Evolutionary conservation across 2,113 vertebrate genomes (phyloP).

Genomic region (Asarcornis scutulata): DNA sequence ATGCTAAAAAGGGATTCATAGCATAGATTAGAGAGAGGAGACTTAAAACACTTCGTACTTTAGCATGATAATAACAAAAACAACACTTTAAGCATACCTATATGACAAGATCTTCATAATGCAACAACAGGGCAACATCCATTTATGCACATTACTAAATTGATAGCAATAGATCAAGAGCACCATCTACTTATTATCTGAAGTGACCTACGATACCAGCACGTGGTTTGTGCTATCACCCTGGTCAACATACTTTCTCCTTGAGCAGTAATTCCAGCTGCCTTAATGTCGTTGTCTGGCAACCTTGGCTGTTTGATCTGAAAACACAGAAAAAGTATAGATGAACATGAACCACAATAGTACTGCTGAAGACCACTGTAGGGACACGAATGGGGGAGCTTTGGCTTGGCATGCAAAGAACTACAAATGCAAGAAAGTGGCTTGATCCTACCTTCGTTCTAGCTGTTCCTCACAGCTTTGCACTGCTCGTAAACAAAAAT

Average conservation of each 20-base stretch:
- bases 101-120: not conserved
- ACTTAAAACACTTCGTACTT: not conserved
- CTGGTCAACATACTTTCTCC: slow-evolving; percentile 62
- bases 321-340: not conserved
- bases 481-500: not conserved
- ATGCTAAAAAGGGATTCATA: not conserved
- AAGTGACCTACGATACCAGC: not conserved
- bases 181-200: not conserved
- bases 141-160: not conserved
- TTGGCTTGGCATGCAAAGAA: not conserved
- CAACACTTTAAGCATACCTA: not conserved
- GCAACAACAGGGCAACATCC: not conserved
- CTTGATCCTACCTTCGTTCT: not conserved
- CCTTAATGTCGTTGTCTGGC: slow-evolving; percentile 2
- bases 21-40: not conserved
- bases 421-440: not conserved
- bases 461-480: not conserved
- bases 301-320: not conserved
- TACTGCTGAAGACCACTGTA: not conserved
- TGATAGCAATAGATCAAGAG: not conserved
- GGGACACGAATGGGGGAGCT: not conserved
- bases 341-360: not conserved
- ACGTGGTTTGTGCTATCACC: not conserved
- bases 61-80: not conserved
- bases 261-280: slow-evolving; percentile 71